Conservation (phyloP, 30 jellyfish, hydroid and myxozoan genomes). For the Catostylus mosaicus region DNA sequence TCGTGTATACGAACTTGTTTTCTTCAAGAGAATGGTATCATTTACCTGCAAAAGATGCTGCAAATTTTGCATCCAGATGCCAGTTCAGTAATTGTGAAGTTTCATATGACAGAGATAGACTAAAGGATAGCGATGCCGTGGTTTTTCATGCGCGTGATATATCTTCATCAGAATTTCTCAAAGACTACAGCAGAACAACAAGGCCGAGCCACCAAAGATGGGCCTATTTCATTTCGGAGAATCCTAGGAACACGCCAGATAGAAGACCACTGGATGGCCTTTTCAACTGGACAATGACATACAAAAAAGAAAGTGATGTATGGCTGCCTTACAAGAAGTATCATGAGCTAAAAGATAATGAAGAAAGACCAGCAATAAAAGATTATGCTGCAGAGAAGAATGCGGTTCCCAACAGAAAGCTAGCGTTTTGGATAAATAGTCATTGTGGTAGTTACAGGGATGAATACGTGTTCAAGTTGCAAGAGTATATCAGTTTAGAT, state of each 20-base stretch:
- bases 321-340: slow-evolving; percentile 54
- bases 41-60: slow-evolving; percentile 56
- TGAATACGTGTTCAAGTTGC: slow-evolving; percentile 26
- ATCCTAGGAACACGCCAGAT: slow-evolving; percentile 80
- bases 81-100: slow-evolving; percentile 73
- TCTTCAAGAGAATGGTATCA: slow-evolving; percentile 79
- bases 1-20: slow-evolving; percentile 80
- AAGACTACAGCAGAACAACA: background rate
- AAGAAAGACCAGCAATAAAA: background rate
- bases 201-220: slow-evolving; percentile 88
- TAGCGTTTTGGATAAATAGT: slow-evolving; percentile 60
- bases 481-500: slow-evolving; percentile 36
- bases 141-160: slow-evolving; percentile 88
- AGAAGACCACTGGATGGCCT: slow-evolving; percentile 74
- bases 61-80: slow-evolving; percentile 70
- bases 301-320: slow-evolving; percentile 54
- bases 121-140: slow-evolving; percentile 85
- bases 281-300: slow-evolving; percentile 81
- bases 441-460: slow-evolving; percentile 61
- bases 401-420: slow-evolving; percentile 23
- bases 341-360: slow-evolving; percentile 1
- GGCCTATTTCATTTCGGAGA: slow-evolving; percentile 92
- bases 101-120: slow-evolving; percentile 62
- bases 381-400: slow-evolving; percentile 63
- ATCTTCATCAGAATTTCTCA: slow-evolving; percentile 58